These are phyloP conservation scores for Apamea monoglypha DNA, from an alignment of 2,888 invertebrate species.

Conservation along the genomic window DNA sequence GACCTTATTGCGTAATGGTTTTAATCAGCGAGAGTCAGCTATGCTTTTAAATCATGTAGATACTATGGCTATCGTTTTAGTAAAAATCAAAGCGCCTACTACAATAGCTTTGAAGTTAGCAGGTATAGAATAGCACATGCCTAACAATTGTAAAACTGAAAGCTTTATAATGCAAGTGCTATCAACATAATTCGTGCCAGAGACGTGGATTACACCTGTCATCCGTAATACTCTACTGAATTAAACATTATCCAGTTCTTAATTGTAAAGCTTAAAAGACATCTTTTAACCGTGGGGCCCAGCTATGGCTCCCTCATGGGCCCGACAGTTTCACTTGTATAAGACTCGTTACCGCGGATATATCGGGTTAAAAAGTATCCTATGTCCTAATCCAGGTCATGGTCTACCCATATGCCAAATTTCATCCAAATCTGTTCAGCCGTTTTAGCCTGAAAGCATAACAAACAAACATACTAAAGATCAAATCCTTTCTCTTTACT, in stretches of 20 bases:
- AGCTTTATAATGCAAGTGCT: background rate
- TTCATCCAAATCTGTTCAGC: background rate
- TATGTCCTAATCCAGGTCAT: no score
- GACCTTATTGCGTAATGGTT: background rate
- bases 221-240: background rate
- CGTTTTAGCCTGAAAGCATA: background rate
- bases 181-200: background rate
- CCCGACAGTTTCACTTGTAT: background rate
- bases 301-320: no score
- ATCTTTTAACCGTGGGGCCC: background rate
- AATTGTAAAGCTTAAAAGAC: background rate
- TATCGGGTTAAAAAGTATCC: background rate
- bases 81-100: background rate
- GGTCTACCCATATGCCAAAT: no score
- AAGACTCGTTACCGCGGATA: background rate
- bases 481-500: no score
- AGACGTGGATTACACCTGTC: background rate
- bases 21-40: conserved; percentile 2
- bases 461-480: background rate
- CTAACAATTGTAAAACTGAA: no score
- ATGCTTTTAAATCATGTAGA: background rate
- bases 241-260: background rate
- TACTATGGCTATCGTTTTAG: background rate
- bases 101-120: background rate
- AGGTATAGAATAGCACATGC: background rate